A percentile compares a stretch with the other conserved stretches of the same genome.
These are phyloP conservation scores for Oryzias dopingdopingensis DNA, from an alignment of 2,797 vertebrate genomes.

Conservation along the genomic window DNA sequence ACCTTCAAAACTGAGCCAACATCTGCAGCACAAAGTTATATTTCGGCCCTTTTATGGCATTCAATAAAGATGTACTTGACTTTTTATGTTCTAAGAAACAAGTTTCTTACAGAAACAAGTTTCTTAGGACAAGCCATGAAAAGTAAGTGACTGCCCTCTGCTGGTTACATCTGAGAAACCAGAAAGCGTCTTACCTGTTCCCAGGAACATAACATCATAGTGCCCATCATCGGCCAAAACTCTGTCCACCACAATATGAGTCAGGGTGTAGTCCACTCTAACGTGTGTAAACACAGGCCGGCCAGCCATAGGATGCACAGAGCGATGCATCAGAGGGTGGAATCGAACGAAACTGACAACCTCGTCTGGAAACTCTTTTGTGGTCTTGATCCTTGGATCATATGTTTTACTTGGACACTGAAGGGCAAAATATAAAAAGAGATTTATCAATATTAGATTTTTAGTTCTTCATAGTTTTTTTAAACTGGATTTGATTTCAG, in stretches of 20 bases:
- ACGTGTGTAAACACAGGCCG: conserved; percentile 87
- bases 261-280: conserved; percentile 89
- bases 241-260: conserved; percentile 91
- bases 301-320: conserved; percentile 82
- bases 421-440: background rate
- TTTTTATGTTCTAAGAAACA: background rate
- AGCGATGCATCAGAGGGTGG: conserved; percentile 90
- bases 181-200: conserved; percentile 83
- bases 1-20: conserved; percentile 90
- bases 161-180: conserved; percentile 38
- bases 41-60: background rate
- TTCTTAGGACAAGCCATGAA: background rate
- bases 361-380: conserved; percentile 95
- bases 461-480: background rate
- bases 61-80: background rate
- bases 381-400: conserved; percentile 91
- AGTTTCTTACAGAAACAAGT: too few species aligned
- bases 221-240: conserved; percentile 95
- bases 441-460: background rate
- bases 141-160: conserved; percentile 57
- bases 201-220: conserved; percentile 96
- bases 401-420: conserved; percentile 98
- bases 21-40: conserved; percentile 69
- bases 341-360: conserved; percentile 91
- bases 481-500: background rate